Percentiles rank a stretch among this genome's conserved stretches.
Conservation (phyloP, 2,797 vertebrate species). For the Micrastur ruficollis region DNA sequence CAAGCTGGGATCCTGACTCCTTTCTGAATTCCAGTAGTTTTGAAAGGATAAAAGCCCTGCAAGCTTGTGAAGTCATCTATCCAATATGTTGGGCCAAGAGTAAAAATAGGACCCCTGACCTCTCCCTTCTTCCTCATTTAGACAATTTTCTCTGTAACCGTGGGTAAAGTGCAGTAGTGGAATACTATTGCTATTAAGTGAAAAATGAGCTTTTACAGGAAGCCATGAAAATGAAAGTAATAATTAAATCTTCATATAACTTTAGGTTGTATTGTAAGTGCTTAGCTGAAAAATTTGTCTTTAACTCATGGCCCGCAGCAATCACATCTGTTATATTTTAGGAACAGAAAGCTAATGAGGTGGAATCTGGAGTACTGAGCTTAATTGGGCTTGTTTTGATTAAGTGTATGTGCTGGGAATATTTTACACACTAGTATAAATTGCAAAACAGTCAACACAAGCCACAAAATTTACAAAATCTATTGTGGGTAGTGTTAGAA, state of each 20-base stretch:
- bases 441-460: constrained; percentile 72
- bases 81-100: neutral
- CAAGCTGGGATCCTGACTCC: neutral
- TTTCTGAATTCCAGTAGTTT: neutral
- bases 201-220: constrained; percentile 74
- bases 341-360: constrained; percentile 84
- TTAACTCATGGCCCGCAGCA: constrained; percentile 79
- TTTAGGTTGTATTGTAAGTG: constrained; percentile 78
- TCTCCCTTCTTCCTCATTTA: constrained; percentile 7
- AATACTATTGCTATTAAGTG: constrained; percentile 67
- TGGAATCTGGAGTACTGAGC: constrained; percentile 82
- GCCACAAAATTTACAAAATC: constrained; percentile 70
- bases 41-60: neutral
- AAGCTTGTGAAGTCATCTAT: neutral
- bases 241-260: constrained; percentile 79
- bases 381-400: constrained; percentile 85
- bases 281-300: constrained; percentile 77
- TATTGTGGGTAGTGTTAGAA: constrained; percentile 60
- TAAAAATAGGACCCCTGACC: constrained; percentile 21
- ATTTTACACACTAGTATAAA: constrained; percentile 79
- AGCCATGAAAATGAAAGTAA: constrained; percentile 75
- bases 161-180: constrained; percentile 27
- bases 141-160: constrained; percentile 33
- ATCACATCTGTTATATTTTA: constrained; percentile 85
- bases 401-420: constrained; percentile 83